Evolutionary conservation across 2,888 invertebrate species (phyloP), one percentile per base, ranked within the genome.

Genomic region (Lottia gigantea): DNA sequence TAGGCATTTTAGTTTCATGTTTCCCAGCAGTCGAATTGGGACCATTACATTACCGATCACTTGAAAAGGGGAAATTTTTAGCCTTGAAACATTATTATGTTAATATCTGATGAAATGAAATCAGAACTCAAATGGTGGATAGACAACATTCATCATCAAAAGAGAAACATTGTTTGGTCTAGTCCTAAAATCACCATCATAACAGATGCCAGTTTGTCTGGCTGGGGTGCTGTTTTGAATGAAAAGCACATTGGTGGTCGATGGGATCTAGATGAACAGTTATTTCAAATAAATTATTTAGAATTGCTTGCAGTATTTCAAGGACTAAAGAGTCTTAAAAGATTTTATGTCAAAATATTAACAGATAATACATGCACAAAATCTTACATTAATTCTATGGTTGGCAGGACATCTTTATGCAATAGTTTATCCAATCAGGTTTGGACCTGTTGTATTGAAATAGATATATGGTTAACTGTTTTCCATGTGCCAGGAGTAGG

Each of bases 271-370:
- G 55, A 55, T n/a, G 55, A 55, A 19, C 55, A 55, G 55, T 2
- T n/a, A 16, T 1, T 19, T 19, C 90, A 92, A 26, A 79, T 82
- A 26, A 67, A 71, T 40, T 26, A 61, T 25, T 40, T 71, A 31
- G 68, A 71, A 66, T 19, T 73, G 14, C n/a, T 31, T 16, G 65
- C 64, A 2, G 61, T 63, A 46, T 65, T 64, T 11, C 40, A 55
- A 8, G 64, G 46, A 23, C 23, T 72, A 7, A n/a, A n/a, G n/a
- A n/a, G n/a, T n/a, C n/a, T n/a, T n/a, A n/a, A n/a, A n/a, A n/a
- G n/a, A n/a, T n/a, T n/a, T n/a, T n/a, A n/a, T 65, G 61, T 69
- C 16, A n/a, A 69, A 14, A 45, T 71, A 8, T n/a, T 19, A 25
- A 62, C 68, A 23, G 71, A 73, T 45, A 73, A 71, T 19, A 73